Base-by-base conservation (phyloP, 2,888 invertebrate genomes). In the Diarsia dahlii region DNA sequence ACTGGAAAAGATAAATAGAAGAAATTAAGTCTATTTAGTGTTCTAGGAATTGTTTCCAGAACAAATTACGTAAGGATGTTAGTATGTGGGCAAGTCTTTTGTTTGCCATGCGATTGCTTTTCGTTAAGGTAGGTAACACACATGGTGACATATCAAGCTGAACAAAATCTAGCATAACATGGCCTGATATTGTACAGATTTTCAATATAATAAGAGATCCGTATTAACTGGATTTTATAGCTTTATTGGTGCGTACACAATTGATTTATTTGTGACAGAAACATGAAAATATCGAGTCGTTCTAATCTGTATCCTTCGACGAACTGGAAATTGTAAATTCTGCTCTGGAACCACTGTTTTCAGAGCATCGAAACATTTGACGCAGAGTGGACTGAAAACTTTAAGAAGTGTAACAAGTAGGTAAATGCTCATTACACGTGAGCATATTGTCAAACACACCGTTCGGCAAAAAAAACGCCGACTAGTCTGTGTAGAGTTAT, bases 1-100 rank as follows among this genome's bases (percentile, higher is more conserved):
- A 56, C 68, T 66, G 70, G 71, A 71, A 81, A 71, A 85, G 82
- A 83, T 66, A 81, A 78, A 85, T 85, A 73, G 84, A 78, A 71
- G 74, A 85, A 78, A 84, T 85, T 78, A 82, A 82, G 75, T 85
- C 79, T 81, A 74, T 68, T 80, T 81, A 48, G 68, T 71, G 71
- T 66, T 66, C 74, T 74, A 74, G 39, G 71, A 76, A 79, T 79
- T 76, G 82, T 76, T 76, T 39, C 46, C 18, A 58, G 58, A 76
- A 79, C 74, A 77, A 79, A 82, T 79, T 87, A 77, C 74, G 69
- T 65, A 68, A 64, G 63, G 67, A 71, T 74, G 76, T 76, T 74
- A 75, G 66, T 73, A 73, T 74, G 83, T 76, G 76, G 62, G 28
- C 13, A 54, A 71, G 65, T 34, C 50, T 81, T 82, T 81, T 85